Percentiles rank a stretch among this genome's conserved stretches.
Evolutionary conservation across 2,888 invertebrate genomes (phyloP).

Genomic region (Apotomis capreana): DNA sequence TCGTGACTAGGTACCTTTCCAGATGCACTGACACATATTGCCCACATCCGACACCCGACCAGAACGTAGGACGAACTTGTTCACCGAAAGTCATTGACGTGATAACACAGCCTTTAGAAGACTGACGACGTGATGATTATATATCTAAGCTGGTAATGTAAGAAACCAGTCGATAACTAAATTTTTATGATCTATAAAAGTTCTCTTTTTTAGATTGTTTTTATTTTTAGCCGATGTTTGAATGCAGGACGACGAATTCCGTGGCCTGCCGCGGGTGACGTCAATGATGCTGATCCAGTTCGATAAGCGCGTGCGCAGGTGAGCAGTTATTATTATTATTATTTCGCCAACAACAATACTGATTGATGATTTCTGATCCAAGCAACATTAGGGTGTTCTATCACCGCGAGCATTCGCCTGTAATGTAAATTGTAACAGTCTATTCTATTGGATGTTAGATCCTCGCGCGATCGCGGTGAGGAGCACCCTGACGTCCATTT

Average conservation of each 20-base stretch:
- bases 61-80: too few species aligned
- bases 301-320: conserved; percentile 44
- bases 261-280: conserved; percentile 35
- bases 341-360: conserved; percentile 23
- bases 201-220: conserved; percentile 15
- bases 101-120: background rate
- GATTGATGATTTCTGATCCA: conserved; percentile 14
- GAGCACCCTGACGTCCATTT: too few species aligned
- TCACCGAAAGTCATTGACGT: too few species aligned
- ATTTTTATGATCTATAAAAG: conserved; percentile 6
- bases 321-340: too few species aligned
- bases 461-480: too few species aligned
- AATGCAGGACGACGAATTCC: conserved; percentile 28
- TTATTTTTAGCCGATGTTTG: conserved; percentile 22
- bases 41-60: too few species aligned
- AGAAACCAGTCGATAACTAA: background rate
- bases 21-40: too few species aligned
- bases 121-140: background rate
- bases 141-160: conserved; percentile 3
- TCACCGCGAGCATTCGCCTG: too few species aligned
- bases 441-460: background rate
- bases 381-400: too few species aligned
- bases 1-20: too few species aligned
- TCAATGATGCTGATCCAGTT: conserved; percentile 34
- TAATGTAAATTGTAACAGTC: background rate